These are phyloP conservation scores for Lathronympha strigana DNA, from an alignment of 2,888 invertebrate species.

Conservation along the genomic window DNA sequence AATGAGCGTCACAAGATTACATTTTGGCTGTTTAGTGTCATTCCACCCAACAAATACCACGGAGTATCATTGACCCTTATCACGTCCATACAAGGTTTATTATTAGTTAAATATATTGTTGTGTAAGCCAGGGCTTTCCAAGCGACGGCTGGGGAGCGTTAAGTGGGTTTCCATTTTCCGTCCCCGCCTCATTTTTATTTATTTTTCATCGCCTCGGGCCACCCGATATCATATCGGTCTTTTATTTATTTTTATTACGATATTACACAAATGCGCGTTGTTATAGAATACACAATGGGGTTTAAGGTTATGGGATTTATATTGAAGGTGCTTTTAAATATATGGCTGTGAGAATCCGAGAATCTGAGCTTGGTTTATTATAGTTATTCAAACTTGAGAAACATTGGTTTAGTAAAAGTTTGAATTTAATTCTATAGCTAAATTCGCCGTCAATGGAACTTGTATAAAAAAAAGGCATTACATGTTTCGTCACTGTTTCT, in stretches of 20 bases:
- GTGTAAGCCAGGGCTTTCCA: background rate
- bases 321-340: slow-evolving; percentile 6
- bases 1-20: slow-evolving; percentile 30
- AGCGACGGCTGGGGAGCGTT: slow-evolving; percentile 67
- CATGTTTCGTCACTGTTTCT: no score
- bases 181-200: slow-evolving; percentile 72
- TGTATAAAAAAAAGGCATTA: no score
- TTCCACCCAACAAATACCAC: background rate
- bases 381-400: no score
- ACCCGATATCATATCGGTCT: slow-evolving; percentile 75
- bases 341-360: background rate
- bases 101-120: background rate
- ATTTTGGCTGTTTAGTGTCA: slow-evolving; percentile 27
- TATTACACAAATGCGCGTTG: slow-evolving; percentile 69
- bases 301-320: slow-evolving; percentile 25
- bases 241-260: slow-evolving; percentile 78
- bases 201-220: slow-evolving; percentile 79
- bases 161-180: slow-evolving; percentile 77
- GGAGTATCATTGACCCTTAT: background rate
- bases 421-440: no score
- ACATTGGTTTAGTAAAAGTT: no score
- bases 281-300: slow-evolving; percentile 63
- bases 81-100: background rate
- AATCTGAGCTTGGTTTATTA: no score
- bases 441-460: no score